Conservation (phyloP, 2,797 vertebrate genomes). For the Myripristis jacobus region DNA sequence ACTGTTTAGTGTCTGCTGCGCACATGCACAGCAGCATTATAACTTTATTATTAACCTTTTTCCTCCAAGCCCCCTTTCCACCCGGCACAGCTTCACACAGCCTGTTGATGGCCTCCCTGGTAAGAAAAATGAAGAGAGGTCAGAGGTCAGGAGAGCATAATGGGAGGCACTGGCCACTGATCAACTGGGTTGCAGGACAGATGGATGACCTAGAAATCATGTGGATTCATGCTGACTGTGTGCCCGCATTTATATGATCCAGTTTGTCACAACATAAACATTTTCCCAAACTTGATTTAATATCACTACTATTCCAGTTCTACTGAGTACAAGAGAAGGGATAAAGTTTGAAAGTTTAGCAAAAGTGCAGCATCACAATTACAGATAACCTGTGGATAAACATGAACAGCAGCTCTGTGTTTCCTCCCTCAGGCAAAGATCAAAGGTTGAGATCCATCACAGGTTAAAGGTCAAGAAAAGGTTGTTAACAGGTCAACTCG, state of each 20-base stretch:
- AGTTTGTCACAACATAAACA: neutral
- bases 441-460: slow-evolving; percentile 38
- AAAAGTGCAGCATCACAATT: neutral
- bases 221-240: slow-evolving; percentile 7
- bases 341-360: neutral
- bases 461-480: slow-evolving; percentile 53
- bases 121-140: slow-evolving; percentile 38
- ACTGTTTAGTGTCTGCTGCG: neutral
- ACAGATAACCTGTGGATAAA: slow-evolving; percentile 39
- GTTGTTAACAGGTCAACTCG: slow-evolving; percentile 28
- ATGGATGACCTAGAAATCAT: neutral
- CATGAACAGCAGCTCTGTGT: slow-evolving; percentile 42
- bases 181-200: slow-evolving; percentile 3
- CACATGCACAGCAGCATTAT: slow-evolving; percentile 15
- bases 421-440: slow-evolving; percentile 29
- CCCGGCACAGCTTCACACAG: slow-evolving; percentile 95
- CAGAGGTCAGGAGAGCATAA: slow-evolving; percentile 30
- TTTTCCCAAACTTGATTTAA: neutral
- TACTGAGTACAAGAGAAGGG: neutral
- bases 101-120: slow-evolving; percentile 97
- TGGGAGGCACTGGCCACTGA: slow-evolving; percentile 1
- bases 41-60: slow-evolving; percentile 85
- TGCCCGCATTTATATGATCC: neutral
- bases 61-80: slow-evolving; percentile 93
- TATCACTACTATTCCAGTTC: neutral